A percentile compares a stretch with the other conserved stretches of the same genome.
Conservation (phyloP, 2,113 vertebrate genomes). For the Abramis brama region DNA sequence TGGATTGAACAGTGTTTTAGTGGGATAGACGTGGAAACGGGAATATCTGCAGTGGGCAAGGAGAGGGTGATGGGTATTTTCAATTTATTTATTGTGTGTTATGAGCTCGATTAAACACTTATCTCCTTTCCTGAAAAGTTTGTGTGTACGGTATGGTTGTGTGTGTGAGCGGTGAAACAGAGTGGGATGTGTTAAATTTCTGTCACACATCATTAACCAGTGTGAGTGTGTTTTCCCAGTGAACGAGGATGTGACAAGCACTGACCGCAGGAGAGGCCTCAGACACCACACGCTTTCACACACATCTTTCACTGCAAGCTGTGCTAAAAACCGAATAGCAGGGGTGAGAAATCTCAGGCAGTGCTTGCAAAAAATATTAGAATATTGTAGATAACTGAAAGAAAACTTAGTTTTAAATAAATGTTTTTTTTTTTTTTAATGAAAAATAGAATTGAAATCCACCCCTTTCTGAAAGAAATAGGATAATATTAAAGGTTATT, state of each 20-base stretch:
- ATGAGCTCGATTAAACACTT: conserved; percentile 2
- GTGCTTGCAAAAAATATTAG: background rate
- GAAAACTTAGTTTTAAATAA: background rate
- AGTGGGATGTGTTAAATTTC: conserved; percentile 44
- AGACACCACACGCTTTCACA: conserved; percentile 38
- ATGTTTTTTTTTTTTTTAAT: too few species aligned
- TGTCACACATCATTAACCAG: conserved; percentile 39
- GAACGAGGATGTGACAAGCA: conserved; percentile 41
- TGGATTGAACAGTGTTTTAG: conserved; percentile 7
- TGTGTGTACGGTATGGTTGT: background rate
- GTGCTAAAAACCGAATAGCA: background rate
- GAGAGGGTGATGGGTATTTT: background rate
- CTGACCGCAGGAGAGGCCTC: conserved; percentile 16
- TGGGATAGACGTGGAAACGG: background rate
- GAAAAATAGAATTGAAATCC: background rate
- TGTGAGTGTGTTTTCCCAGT: conserved; percentile 24
- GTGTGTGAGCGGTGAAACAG: conserved; percentile 10
- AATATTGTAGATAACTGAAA: background rate
- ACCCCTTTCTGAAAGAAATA: background rate
- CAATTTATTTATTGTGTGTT: background rate
- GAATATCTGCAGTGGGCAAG: background rate
- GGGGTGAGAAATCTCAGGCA: background rate
- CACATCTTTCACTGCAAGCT: conserved; percentile 3
- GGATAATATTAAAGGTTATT: background rate
- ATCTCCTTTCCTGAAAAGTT: background rate